Evolutionary conservation across 2,113 vertebrate species (phyloP), one percentile per base, ranked within the genome.

Genomic region (Rhinolophus sinicus): DNA sequence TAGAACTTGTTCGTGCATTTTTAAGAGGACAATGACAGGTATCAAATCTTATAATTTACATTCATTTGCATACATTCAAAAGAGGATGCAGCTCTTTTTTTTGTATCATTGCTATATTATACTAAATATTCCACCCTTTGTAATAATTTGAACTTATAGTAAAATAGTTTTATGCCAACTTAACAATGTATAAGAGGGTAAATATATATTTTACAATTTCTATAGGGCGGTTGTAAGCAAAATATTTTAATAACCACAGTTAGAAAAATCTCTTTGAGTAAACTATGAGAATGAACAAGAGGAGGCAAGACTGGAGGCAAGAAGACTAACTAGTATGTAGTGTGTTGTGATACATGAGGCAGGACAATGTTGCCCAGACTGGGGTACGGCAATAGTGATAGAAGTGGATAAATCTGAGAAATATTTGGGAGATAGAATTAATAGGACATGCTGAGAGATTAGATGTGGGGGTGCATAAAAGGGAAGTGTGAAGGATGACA

Each of bases 131-230:
- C 19, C 19, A 44, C 4, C 1, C n/a, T 78, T 80, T 80, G n/a
- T 70, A 54, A 88, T 73, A 73, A 30, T 84, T 64, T 88, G 65
- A 73, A 54, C 12, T 84, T 88, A 78, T 2, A 67, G 47, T 67
- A 67, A 94, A 88, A 90, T 88, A 84, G 89, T 94, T 95, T 80
- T 44, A 52, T 58, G 70, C 5, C 33, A 88, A 47, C 26, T 38
- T 73, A 52, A 30, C 65, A 73, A 30, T 62, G 3, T 24, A 2
- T 72, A 54, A 40, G 24, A 93, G 26, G 15, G 11, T 95, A 22
- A 35, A 40, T 58, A 83, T 69, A 83, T 30, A 35, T 83, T 80
- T 47, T 7, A 54, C 80, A 81, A 47, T 84, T 75, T 87, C 58
- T 52, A 8, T 52, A 4, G 8, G n/a, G 16, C 15, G 3, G 15